Conservation (phyloP, 2,113 vertebrate genomes). For the Oxygymnocypris stewartii region DNA sequence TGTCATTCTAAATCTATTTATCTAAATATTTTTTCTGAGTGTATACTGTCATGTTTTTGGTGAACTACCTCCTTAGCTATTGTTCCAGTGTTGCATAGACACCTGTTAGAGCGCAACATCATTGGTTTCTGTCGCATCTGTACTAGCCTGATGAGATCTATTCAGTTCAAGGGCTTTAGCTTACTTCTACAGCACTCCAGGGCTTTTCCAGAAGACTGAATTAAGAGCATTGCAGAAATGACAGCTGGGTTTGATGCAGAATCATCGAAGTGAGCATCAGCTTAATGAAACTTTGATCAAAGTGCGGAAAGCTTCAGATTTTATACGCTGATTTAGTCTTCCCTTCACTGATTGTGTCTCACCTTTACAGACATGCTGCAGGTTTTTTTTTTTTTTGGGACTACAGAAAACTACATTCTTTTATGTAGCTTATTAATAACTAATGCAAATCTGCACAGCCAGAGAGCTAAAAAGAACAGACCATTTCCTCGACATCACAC, state of each 20-base stretch:
- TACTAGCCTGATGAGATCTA: background rate
- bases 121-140: background rate
- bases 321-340: slow-evolving; percentile 29
- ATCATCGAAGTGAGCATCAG: slow-evolving; percentile 37
- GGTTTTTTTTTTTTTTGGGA: background rate
- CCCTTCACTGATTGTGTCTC: slow-evolving; percentile 24
- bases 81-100: background rate
- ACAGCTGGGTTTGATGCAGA: slow-evolving; percentile 44
- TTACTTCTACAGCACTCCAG: slow-evolving; percentile 7
- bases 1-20: background rate
- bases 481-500: slow-evolving; percentile 17
- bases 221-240: slow-evolving; percentile 20
- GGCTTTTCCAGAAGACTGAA: slow-evolving; percentile 1
- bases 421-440: slow-evolving; percentile 5
- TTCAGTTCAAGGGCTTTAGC: slow-evolving; percentile 15
- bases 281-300: slow-evolving; percentile 55
- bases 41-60: background rate
- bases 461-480: background rate
- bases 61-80: background rate
- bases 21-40: background rate
- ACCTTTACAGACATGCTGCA: slow-evolving; percentile 15
- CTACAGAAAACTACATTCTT: slow-evolving; percentile 16
- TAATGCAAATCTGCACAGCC: slow-evolving; percentile 11
- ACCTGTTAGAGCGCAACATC: background rate
- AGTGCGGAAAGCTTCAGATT: slow-evolving; percentile 38